Conservation (phyloP, 2,797 vertebrate species). For the Takifugu rubripes region DNA sequence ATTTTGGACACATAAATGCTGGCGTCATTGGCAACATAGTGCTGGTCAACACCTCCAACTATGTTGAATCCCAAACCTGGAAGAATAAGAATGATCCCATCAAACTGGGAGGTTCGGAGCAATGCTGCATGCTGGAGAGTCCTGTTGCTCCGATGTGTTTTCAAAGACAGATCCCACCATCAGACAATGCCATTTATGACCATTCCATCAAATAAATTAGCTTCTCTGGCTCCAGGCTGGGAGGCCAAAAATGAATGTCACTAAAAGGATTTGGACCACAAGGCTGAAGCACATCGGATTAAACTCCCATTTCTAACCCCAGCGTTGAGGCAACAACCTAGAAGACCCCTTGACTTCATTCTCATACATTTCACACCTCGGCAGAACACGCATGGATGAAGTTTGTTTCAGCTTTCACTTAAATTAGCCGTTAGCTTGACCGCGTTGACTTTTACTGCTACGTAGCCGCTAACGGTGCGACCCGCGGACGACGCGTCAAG, state of each 20-base stretch:
- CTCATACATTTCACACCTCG: no score
- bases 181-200: no score
- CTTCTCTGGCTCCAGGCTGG: no score
- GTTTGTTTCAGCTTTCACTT: not conserved
- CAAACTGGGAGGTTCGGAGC: not conserved
- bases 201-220: no score
- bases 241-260: no score
- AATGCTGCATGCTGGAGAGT: not conserved
- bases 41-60: constrained; percentile 92
- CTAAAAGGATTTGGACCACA: no score
- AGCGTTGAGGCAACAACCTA: no score
- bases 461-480: constrained; percentile 10
- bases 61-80: constrained; percentile 97
- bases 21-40: constrained; percentile 83
- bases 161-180: not conserved
- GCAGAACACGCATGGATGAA: no score
- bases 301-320: no score
- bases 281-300: no score
- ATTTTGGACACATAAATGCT: constrained; percentile 94
- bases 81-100: constrained; percentile 12
- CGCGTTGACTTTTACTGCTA: constrained; percentile 22
- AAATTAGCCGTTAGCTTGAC: constrained; percentile 46
- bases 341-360: no score
- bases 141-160: no score
- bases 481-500: not conserved